phyloP scores from a whole-genome alignment of 2,888 invertebrate genomes.

The Cerastis leucographa region DNA sequence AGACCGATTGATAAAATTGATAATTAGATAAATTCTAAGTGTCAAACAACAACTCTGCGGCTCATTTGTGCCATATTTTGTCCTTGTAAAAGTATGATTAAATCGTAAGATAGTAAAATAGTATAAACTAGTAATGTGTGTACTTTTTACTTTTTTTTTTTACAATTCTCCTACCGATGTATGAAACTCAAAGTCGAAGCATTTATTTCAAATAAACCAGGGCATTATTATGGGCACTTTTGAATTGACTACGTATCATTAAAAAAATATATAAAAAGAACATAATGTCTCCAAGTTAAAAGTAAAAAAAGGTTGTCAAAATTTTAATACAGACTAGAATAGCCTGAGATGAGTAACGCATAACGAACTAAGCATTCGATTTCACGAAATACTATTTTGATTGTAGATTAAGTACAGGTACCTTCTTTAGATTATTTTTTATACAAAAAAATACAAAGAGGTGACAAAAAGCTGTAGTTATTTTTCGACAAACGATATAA shows the following conservation, averaged over 20 bases:
- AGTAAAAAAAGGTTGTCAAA: neutral
- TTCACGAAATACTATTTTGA: neutral
- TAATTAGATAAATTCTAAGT: neutral
- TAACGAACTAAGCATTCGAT: neutral
- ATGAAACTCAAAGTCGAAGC: neutral
- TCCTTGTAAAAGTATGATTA: neutral
- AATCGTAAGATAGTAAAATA: neutral
- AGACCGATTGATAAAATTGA: neutral
- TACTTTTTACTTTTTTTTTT: too few species aligned
- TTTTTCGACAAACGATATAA: neutral
- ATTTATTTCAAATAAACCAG: neutral
- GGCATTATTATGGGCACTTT: too few species aligned
- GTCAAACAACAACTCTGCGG: neutral
- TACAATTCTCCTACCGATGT: neutral
- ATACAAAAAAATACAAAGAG: neutral
- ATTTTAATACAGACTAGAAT: neutral
- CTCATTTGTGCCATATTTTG: neutral
- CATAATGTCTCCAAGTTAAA: too few species aligned
- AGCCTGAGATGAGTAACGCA: neutral
- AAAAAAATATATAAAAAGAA: too few species aligned
- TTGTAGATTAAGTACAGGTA: neutral
- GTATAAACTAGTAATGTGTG: too few species aligned
- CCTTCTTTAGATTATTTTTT: neutral
- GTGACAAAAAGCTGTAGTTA: neutral
- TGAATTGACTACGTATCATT: neutral